Conservation (phyloP, 1,140 invertebrate species). For the Drosophila mauritiana region DNA sequence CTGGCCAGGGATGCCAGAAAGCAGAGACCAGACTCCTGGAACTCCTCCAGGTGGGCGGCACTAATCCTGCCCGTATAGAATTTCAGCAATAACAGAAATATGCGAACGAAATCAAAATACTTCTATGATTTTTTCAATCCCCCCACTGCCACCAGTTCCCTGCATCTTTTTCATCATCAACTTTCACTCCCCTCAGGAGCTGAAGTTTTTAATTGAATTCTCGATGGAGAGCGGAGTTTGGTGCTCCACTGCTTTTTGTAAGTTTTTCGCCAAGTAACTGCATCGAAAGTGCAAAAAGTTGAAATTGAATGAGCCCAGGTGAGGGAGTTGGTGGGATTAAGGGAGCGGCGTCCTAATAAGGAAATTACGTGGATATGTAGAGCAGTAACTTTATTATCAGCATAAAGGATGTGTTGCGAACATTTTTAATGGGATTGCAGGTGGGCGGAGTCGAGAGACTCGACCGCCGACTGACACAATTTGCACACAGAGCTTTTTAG, state of each 20-base stretch:
- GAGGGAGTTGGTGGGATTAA: slow-evolving; percentile 16
- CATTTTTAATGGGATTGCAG: background rate
- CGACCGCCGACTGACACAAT: slow-evolving; percentile 9
- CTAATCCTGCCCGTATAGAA: slow-evolving; percentile 33
- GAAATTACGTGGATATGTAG: slow-evolving; percentile 41
- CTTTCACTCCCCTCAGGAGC: slow-evolving; percentile 2
- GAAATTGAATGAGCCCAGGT: slow-evolving; percentile 27
- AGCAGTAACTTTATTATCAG: slow-evolving; percentile 19
- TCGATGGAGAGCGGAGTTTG: slow-evolving; percentile 33
- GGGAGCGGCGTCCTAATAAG: slow-evolving; percentile 30
- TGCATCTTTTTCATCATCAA: background rate
- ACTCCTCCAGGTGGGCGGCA: slow-evolving; percentile 20
- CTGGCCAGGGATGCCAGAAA: slow-evolving; percentile 26
- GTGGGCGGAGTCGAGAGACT: background rate
- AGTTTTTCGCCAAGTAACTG: slow-evolving; percentile 58
- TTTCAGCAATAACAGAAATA: slow-evolving; percentile 54
- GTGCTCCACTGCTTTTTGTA: slow-evolving; percentile 32
- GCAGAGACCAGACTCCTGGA: slow-evolving; percentile 1
- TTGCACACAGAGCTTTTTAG: slow-evolving; percentile 23
- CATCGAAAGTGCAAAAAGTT: slow-evolving; percentile 51
- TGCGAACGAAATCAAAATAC: slow-evolving; percentile 55
- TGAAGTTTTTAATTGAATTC: slow-evolving; percentile 70
- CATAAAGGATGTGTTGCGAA: slow-evolving; percentile 7
- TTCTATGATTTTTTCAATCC: slow-evolving; percentile 50
- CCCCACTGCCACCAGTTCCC: background rate